These are phyloP conservation scores for Anolis sagrei DNA, from an alignment of 2,113 vertebrate genomes.

Conservation along the genomic window DNA sequence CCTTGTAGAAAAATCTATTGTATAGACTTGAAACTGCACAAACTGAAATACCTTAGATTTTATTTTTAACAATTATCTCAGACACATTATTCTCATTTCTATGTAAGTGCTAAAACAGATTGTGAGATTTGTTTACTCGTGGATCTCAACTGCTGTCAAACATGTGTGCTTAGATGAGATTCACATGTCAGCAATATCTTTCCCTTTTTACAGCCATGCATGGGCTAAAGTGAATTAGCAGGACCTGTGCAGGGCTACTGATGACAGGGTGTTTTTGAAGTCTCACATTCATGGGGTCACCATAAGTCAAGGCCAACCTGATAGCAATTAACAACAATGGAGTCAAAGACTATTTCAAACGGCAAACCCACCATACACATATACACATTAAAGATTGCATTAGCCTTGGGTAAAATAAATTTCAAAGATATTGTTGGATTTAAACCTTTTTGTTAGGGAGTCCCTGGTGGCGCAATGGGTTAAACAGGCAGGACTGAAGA, in stretches of 20 bases:
- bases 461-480: no score
- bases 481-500: no score
- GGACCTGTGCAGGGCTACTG: no score
- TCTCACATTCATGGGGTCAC: no score
- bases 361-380: no score
- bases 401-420: neutral
- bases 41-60: neutral
- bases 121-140: no score
- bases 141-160: neutral
- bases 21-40: neutral
- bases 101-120: neutral
- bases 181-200: neutral
- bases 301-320: no score
- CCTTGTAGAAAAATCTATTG: neutral
- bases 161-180: neutral
- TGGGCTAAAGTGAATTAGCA: no score
- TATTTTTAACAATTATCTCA: neutral
- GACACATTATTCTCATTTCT: neutral
- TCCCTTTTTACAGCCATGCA: neutral
- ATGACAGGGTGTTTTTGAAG: no score
- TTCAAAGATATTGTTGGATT: fast-evolving
- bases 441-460: conserved; percentile 27
- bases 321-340: no score
- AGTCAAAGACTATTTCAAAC: no score
- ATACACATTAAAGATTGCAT: neutral